Percentiles rank a stretch among this genome's conserved stretches.
Evolutionary conservation across 2,113 vertebrate species (phyloP).

Genomic region (Laterallus jamaicensis): DNA sequence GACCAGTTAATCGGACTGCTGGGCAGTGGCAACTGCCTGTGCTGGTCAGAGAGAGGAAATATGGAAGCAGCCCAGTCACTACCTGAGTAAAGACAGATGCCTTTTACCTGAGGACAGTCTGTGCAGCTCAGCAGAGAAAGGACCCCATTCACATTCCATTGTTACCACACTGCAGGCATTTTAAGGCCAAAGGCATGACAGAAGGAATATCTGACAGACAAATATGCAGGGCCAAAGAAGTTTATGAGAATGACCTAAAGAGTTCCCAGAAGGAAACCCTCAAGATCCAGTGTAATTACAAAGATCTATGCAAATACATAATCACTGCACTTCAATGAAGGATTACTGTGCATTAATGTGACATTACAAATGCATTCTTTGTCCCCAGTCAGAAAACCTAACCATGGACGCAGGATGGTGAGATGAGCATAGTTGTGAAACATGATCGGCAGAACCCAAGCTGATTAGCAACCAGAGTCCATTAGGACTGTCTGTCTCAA

Average conservation of each 20-base stretch:
- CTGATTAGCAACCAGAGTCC: background rate
- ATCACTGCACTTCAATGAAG: background rate
- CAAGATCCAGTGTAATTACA: background rate
- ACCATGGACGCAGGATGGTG: background rate
- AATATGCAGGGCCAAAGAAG: background rate
- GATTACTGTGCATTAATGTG: background rate
- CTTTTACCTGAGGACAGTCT: background rate
- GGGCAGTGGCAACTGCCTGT: background rate
- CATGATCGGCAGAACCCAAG: background rate
- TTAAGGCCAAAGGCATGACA: background rate
- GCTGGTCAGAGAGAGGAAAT: background rate
- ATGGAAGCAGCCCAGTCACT: background rate
- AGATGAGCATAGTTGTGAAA: background rate
- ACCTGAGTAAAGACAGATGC: fast-evolving
- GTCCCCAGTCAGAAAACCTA: background rate
- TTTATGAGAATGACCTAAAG: background rate
- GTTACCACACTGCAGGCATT: background rate
- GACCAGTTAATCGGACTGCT: background rate
- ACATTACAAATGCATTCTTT: background rate
- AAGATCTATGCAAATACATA: background rate
- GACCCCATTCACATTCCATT: background rate
- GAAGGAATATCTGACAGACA: background rate
- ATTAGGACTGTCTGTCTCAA: background rate
- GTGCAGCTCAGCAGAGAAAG: background rate
- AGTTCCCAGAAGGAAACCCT: background rate